Conservation (phyloP, 2,113 vertebrate genomes). For the Cavia aperea region DNA sequence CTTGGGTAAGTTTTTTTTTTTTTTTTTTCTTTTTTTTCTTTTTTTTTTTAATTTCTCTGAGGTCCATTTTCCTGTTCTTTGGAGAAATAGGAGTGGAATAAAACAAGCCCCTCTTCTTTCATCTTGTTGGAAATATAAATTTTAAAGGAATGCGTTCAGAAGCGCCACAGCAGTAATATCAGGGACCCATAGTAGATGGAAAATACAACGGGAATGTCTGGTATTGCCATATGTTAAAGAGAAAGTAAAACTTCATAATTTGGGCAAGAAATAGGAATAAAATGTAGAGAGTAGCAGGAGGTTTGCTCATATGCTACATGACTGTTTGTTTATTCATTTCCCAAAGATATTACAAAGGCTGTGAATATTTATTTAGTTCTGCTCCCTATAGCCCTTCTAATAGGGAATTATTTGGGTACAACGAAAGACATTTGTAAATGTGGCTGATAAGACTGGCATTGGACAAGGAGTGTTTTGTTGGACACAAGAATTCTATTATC, state of each 20-base stretch:
- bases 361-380: slow-evolving; percentile 90
- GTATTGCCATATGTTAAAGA: background rate
- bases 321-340: slow-evolving; percentile 75
- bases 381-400: slow-evolving; percentile 83
- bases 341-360: slow-evolving; percentile 74
- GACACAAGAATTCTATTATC: slow-evolving; percentile 92
- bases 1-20: background rate
- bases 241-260: slow-evolving; percentile 34
- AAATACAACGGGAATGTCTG: background rate
- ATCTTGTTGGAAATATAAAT: background rate
- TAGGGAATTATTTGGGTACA: slow-evolving; percentile 85
- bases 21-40: background rate
- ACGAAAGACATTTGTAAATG: slow-evolving; percentile 97
- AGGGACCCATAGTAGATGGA: background rate
- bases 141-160: background rate
- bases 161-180: background rate
- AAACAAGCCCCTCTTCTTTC: background rate
- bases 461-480: slow-evolving; percentile 93
- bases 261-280: background rate
- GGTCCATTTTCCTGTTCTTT: background rate
- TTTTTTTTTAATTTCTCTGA: background rate
- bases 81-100: background rate
- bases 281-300: slow-evolving; percentile 39
- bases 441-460: slow-evolving; percentile 87
- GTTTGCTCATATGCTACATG: slow-evolving; percentile 56